These are phyloP conservation scores for Calliphora vicina DNA, from an alignment of 1,140 invertebrate genomes.

Conservation along the genomic window DNA sequence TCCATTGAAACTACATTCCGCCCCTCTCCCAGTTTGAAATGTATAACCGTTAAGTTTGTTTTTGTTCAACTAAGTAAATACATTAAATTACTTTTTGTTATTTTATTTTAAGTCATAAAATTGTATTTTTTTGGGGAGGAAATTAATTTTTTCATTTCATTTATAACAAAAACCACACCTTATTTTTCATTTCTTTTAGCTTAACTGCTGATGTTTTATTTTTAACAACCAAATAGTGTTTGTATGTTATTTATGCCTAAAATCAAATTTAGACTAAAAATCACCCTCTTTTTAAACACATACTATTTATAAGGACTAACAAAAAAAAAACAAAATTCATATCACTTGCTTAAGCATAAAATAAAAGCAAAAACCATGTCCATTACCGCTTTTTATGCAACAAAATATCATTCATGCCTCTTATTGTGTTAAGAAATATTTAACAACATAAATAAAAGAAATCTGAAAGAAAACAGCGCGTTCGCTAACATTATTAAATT, in stretches of 20 bases:
- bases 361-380: background rate
- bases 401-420: background rate
- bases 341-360: background rate
- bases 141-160: no score
- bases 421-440: background rate
- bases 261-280: background rate
- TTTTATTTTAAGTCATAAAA: no score
- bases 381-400: background rate
- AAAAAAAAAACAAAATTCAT: background rate
- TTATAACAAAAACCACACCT: no score
- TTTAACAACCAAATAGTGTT: no score
- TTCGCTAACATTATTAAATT: conserved; percentile 17
- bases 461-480: background rate
- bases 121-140: no score
- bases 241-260: background rate
- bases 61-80: no score
- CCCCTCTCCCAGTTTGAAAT: no score
- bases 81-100: no score
- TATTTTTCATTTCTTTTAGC: no score
- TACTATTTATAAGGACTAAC: background rate
- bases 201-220: no score
- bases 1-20: no score
- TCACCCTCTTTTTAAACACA: background rate
- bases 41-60: no score
- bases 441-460: background rate